Evolutionary conservation across 1,140 invertebrate genomes (phyloP).

Genomic region (Megalopta genalis): DNA sequence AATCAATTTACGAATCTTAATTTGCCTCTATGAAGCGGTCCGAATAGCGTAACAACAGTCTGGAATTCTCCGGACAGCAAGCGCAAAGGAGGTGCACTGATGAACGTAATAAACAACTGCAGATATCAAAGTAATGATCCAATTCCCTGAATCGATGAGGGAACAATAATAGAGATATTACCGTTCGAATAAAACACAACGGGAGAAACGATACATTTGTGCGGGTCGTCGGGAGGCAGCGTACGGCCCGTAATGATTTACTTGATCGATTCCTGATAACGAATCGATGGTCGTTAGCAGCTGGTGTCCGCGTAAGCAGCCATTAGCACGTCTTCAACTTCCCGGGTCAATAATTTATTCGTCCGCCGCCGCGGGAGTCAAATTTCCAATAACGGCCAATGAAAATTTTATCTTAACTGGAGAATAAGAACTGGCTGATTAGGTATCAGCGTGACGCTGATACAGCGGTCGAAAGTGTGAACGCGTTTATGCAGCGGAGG

Average conservation of each 20-base stretch:
- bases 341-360: neutral
- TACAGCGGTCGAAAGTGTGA: slow-evolving; percentile 8
- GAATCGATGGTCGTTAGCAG: slow-evolving; percentile 15
- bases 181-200: neutral
- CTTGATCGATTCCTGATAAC: neutral
- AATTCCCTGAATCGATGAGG: neutral
- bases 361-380: neutral
- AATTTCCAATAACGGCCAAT: neutral
- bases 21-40: no score
- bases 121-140: neutral
- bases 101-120: neutral
- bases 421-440: slow-evolving; percentile 17
- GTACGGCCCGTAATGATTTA: neutral
- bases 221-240: neutral
- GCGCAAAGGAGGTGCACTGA: no score
- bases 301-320: neutral
- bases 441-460: neutral
- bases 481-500: slow-evolving; percentile 7
- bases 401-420: slow-evolving; percentile 13
- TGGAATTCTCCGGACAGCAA: no score
- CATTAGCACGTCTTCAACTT: neutral
- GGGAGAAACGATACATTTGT: neutral
- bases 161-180: neutral
- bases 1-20: no score
- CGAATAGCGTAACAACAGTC: no score